phyloP scores from a whole-genome alignment of 1,140 invertebrate species.

The Microplitis demolitor region DNA sequence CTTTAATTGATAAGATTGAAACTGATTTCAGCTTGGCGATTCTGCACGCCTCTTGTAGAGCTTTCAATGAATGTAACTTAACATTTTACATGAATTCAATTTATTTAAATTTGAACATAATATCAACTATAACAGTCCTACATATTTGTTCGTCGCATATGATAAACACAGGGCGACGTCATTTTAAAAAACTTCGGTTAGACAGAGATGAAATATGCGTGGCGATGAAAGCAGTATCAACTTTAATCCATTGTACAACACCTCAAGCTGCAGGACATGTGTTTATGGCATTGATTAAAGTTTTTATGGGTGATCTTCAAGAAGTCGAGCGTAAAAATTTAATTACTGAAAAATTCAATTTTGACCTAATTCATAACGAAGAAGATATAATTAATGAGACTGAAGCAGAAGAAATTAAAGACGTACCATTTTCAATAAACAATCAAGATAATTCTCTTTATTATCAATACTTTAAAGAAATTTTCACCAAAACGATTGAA shows the following conservation, averaged over 20 bases:
- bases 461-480: no score
- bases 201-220: neutral
- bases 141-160: conserved; percentile 5
- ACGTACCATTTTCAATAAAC: no score
- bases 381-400: no score
- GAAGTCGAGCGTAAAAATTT: no score
- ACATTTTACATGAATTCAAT: neutral
- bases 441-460: no score
- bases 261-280: no score
- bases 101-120: neutral
- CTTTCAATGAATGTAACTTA: neutral
- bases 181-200: neutral
- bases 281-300: no score
- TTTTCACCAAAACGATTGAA: no score
- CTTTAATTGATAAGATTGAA: neutral
- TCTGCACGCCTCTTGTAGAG: neutral
- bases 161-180: neutral
- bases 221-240: neutral
- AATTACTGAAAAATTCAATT: no score
- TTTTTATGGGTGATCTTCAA: no score
- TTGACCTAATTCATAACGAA: no score
- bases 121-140: neutral
- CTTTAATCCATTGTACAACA: neutral
- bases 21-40: conserved; percentile 7
- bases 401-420: no score